Evolutionary conservation across 2,797 vertebrate species (phyloP), one percentile per base, ranked within the genome.

Genomic region (Atherinosoma microstoma): DNA sequence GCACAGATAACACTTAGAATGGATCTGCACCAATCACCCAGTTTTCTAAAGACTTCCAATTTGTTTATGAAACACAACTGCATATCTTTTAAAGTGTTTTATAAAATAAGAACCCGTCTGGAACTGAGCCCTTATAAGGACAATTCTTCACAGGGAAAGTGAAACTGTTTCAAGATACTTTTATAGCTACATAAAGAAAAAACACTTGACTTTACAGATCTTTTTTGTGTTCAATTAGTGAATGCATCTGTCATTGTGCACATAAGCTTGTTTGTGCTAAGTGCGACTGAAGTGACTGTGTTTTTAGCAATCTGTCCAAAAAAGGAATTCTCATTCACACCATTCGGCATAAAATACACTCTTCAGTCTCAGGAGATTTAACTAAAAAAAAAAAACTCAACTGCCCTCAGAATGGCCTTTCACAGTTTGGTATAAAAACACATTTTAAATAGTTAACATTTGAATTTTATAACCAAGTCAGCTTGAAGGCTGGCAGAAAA

Each of bases 101-200:
- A 53, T 86, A 84, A 73, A 70, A 64, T 29, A 60, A 49, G 42
- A 70, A 70, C 36, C 73, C 85, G 90, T 80, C 76, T 89, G 83
- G 64, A 79, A 56, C 67, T 36, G 58, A 75, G 70, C 61, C 6
- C 57, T 78, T 73, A 32, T 29, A 59, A 63, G 71, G 69, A 67
- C 29, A 3, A 78, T 62, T 69, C 2, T 67, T 78, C 71, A 27
- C 27, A 59, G 54, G 45, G 27, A 75, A 76, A 60, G 51, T 51
- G 32, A 49, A 18, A 27, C 2, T 54, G 53, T 74, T 63, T 70
- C 30, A 45, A 49, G 64, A 75, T 62, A 75, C 27, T 62, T 78
- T 58, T 45, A 65, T 11, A 80, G 57, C 64, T 73, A 59, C 51
- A 47, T 69, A 58, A 64, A 77, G 58, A 79, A 60, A 0, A 67